phyloP scores from a whole-genome alignment of 2,888 invertebrate species.

The Tricholauxania praeusta region DNA sequence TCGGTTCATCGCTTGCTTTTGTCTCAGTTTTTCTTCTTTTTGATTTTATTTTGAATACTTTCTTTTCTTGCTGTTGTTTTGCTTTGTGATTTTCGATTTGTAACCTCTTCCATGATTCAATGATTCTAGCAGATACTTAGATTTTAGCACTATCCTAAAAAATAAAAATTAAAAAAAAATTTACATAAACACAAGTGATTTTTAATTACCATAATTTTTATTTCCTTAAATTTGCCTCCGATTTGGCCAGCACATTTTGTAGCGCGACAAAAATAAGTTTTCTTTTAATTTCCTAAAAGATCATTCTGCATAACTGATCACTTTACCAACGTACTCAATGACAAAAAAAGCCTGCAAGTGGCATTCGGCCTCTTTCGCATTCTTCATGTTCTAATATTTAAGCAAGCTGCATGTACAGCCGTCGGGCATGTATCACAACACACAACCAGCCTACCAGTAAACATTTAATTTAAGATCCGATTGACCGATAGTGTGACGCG shows the following conservation, averaged over 20 bases:
- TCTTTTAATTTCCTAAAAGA: constrained; percentile 82
- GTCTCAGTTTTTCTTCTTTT: neutral
- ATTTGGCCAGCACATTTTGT: constrained; percentile 91
- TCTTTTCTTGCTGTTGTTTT: neutral
- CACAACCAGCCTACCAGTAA: constrained; percentile 85
- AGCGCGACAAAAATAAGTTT: constrained; percentile 88
- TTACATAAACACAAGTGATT: neutral
- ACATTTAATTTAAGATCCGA: constrained; percentile 75
- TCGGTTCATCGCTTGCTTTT: neutral
- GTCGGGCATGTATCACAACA: constrained; percentile 96
- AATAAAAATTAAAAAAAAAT: constrained; percentile 12
- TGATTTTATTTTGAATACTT: constrained; percentile 1
- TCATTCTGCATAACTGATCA: constrained; percentile 92
- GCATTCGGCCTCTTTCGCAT: constrained; percentile 87
- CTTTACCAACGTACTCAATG: constrained; percentile 95
- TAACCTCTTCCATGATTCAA: constrained; percentile 43
- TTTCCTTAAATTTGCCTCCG: constrained; percentile 80
- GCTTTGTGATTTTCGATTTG: constrained; percentile 28
- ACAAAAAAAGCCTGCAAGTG: constrained; percentile 89
- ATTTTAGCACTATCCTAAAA: constrained; percentile 38
- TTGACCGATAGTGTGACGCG: constrained; percentile 74
- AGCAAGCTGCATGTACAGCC: constrained; percentile 89
- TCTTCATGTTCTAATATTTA: constrained; percentile 84
- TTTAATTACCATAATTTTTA: constrained; percentile 50
- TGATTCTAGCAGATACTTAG: constrained; percentile 27